phyloP scores from a whole-genome alignment of 2,113 vertebrate species.

The Typhlomys cinereus region DNA sequence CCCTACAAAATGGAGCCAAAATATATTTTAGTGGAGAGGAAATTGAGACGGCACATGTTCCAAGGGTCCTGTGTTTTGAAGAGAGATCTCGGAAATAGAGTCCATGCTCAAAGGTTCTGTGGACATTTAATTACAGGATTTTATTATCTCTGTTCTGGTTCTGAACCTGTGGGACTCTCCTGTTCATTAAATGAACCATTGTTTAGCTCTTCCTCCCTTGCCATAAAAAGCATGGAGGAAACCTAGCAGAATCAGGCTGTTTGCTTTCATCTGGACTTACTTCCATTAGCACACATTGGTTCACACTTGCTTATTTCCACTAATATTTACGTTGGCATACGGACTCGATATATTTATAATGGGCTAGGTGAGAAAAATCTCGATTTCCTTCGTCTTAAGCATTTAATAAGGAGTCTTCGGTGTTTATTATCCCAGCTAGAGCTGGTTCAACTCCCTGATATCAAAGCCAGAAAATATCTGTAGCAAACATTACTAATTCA shows the following conservation, averaged over 20 bases:
- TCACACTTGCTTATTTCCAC: slow-evolving; percentile 80
- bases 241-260: slow-evolving; percentile 60
- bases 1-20: slow-evolving; percentile 88
- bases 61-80: slow-evolving; percentile 88
- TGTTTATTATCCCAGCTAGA: slow-evolving; percentile 30
- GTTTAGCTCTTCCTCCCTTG: slow-evolving; percentile 69
- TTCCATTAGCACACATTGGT: slow-evolving; percentile 65
- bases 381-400: slow-evolving; percentile 72
- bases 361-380: slow-evolving; percentile 76
- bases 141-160: slow-evolving; percentile 82
- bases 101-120: slow-evolving; percentile 80
- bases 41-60: slow-evolving; percentile 89
- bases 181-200: slow-evolving; percentile 79
- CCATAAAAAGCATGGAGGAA: slow-evolving; percentile 53
- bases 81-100: slow-evolving; percentile 86
- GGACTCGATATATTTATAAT: slow-evolving; percentile 61
- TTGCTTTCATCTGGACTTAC: slow-evolving; percentile 70
- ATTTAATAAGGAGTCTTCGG: slow-evolving; percentile 53
- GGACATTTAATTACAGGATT: slow-evolving; percentile 82
- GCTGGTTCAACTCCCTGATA: slow-evolving; percentile 70
- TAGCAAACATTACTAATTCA: slow-evolving; percentile 74
- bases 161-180: slow-evolving; percentile 75
- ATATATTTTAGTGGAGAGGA: slow-evolving; percentile 89
- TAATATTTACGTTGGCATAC: slow-evolving; percentile 78
- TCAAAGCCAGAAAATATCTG: slow-evolving; percentile 60